phyloP scores from a whole-genome alignment of 2,797 vertebrate species.

The Rhabdomys pumilio region DNA sequence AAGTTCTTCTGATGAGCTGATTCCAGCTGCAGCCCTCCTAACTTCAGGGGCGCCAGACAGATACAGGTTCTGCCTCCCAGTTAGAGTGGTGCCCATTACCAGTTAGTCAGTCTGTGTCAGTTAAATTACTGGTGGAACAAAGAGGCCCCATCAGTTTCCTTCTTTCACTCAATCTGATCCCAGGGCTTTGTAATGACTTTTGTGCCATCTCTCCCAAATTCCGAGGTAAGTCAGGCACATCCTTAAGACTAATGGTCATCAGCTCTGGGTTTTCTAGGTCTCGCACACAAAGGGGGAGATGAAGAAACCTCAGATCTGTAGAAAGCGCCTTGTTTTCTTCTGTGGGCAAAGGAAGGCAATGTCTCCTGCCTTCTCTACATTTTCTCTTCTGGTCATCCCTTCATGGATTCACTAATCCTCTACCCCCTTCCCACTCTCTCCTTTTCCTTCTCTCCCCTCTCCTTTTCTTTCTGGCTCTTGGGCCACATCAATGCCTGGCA shows the following conservation, averaged over 20 bases:
- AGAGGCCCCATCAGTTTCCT: constrained; percentile 86
- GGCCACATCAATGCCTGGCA: constrained; percentile 76
- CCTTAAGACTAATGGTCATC: constrained; percentile 87
- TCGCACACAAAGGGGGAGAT: constrained; percentile 73
- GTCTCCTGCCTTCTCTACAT: not conserved
- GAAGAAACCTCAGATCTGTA: constrained; percentile 72
- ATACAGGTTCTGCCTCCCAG: not conserved
- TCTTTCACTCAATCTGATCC: constrained; percentile 80
- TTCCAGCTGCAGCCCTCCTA: constrained; percentile 56
- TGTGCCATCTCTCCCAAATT: constrained; percentile 89
- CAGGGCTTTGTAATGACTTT: constrained; percentile 89
- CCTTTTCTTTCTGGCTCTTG: not conserved
- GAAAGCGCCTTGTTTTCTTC: constrained; percentile 77
- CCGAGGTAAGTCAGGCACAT: constrained; percentile 88
- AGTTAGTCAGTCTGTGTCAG: constrained; percentile 78
- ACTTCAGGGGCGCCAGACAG: constrained; percentile 58
- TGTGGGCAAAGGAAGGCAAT: constrained; percentile 71
- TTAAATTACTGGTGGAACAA: constrained; percentile 84
- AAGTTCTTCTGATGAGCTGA: constrained; percentile 70
- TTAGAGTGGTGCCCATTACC: constrained; percentile 77
- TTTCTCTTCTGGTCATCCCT: not conserved
- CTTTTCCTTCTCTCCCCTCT: rapidly evolving
- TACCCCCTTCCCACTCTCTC: not conserved
- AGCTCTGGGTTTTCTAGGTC: constrained; percentile 84
- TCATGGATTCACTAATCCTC: not conserved